Base-by-base conservation (phyloP, 2,797 vertebrate genomes). In the Adelosebastes latens region DNA sequence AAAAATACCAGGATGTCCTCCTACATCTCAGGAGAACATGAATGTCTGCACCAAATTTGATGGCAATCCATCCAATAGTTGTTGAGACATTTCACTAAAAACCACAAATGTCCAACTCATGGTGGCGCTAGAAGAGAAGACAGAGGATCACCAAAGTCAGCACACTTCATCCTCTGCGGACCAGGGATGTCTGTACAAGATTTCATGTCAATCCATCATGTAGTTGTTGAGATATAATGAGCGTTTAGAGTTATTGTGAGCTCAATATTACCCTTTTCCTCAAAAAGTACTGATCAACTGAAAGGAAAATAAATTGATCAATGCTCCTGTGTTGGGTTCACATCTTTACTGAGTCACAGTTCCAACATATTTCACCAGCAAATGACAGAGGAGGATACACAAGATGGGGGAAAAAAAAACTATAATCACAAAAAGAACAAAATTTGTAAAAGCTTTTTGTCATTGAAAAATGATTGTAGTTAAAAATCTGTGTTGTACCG, bases 331-430 rank as follows among this genome's bases (percentile, higher is more conserved):
- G 62, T 67, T 83, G 72, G 83, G 64, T 92, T 93, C 86, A 94
- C 92, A 92, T 91, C 80, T 95, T 95, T 94, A 95, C 90, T 94
- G 87, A 88, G 87, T 93, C 92, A 93, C 87, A 85, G 69, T 81
- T 90, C 68, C 63, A 86, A 90, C 81, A 92, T 70, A 86, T 84
- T 90, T 88, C 77, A 91, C 65, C 89, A 83, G 82, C 71, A 82
- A 74, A 80, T 65, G 69, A 93, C 84, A 89, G 20, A 83, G 64
- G 60, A 81, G 34, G 49, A 89, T 88, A 89, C 85, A 88, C 36
- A 76, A 46, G 42, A 66, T 5, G 22, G 22, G 61, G 24, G 3
- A 18, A 46, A 64, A 56, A 72, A 62, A 58, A 82, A 75, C 10
- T 27, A 63, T 10, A 75, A 84, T 91, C 87, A 89, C 87, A 84